Evolutionary conservation across 2,888 invertebrate genomes (phyloP).

Genomic region (Drosophila tripunctata): DNA sequence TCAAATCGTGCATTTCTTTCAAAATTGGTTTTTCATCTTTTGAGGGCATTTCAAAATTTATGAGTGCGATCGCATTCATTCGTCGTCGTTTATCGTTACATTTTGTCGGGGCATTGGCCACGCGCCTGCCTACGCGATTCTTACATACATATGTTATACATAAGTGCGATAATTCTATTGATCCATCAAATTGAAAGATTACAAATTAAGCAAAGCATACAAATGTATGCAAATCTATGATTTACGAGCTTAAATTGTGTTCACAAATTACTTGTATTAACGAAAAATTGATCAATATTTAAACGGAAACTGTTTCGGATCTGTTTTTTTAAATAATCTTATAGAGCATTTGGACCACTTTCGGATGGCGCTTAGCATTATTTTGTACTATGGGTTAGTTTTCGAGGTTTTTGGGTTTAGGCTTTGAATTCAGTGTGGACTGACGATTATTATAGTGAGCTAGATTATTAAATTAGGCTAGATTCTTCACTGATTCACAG

Average conservation of each 20-base stretch:
- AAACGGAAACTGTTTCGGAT: slow-evolving; percentile 1
- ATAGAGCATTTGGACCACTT: neutral
- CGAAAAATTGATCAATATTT: neutral
- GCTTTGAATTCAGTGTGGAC: no score
- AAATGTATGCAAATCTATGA: slow-evolving; percentile 20
- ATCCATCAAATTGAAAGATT: slow-evolving; percentile 34
- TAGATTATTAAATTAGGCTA: no score
- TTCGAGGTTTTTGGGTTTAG: no score
- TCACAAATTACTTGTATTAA: neutral
- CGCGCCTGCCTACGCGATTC: slow-evolving; percentile 55
- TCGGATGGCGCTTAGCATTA: no score
- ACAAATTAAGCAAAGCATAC: slow-evolving; percentile 9
- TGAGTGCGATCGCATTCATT: slow-evolving; percentile 31
- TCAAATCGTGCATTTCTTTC: slow-evolving; percentile 4
- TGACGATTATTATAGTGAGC: no score
- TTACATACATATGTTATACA: slow-evolving; percentile 17
- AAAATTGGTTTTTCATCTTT: slow-evolving; percentile 21
- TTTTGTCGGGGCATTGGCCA: slow-evolving; percentile 64
- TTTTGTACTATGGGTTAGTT: no score
- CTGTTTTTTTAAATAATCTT: neutral
- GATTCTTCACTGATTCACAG: no score
- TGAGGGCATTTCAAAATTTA: slow-evolving; percentile 33
- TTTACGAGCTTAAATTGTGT: slow-evolving; percentile 5
- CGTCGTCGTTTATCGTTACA: slow-evolving; percentile 11
- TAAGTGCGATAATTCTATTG: slow-evolving; percentile 25